A percentile compares a stretch with the other conserved stretches of the same genome.
Evolutionary conservation across 2,797 vertebrate genomes (phyloP).

Genomic region (Phataginus tricuspis): DNA sequence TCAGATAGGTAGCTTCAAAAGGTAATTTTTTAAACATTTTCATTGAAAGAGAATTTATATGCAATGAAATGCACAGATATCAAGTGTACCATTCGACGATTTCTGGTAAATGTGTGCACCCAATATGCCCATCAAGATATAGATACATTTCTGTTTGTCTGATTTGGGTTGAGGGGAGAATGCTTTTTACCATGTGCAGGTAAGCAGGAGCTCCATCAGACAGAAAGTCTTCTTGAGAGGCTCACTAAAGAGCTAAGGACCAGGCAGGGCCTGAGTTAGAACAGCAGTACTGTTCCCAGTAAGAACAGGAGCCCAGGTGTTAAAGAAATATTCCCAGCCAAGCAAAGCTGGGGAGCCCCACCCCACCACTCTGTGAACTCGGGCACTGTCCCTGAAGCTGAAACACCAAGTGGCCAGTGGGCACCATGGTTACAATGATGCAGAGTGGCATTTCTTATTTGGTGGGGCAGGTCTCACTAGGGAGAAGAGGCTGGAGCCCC

Average conservation of each 20-base stretch:
- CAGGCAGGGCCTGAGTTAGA: background rate
- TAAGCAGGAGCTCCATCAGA: background rate
- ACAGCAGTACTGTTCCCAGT: background rate
- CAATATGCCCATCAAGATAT: background rate
- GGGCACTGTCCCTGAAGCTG: background rate
- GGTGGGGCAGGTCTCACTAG: slow-evolving; percentile 44
- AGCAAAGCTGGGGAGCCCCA: background rate
- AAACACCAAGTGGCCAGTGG: background rate
- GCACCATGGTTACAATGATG: background rate
- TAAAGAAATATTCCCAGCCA: background rate
- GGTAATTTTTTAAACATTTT: slow-evolving; percentile 20
- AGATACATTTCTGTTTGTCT: background rate
- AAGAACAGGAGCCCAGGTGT: background rate
- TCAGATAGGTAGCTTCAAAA: background rate
- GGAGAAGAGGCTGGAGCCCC: background rate
- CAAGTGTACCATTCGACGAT: background rate
- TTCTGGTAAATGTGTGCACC: background rate
- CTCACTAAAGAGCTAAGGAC: background rate
- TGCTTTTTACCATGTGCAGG: background rate
- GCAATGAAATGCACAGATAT: background rate
- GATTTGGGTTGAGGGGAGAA: background rate
- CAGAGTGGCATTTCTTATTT: background rate
- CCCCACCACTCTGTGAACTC: background rate
- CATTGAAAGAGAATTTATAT: background rate
- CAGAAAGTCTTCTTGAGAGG: background rate